Evolutionary conservation across 2,888 invertebrate genomes (phyloP).

Genomic region (Aphidius colemani): DNA sequence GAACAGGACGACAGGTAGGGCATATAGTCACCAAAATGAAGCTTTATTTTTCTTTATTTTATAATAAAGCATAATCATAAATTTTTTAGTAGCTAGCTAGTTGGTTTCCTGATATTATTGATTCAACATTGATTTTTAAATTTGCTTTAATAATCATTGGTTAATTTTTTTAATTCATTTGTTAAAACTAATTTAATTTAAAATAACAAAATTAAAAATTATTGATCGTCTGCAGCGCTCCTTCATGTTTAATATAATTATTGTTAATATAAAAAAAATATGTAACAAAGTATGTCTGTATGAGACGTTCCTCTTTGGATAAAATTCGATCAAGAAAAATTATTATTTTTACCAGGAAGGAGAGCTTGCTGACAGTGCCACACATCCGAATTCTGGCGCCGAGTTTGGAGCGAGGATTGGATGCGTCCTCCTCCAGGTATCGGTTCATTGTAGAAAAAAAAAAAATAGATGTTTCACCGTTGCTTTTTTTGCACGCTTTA

Average conservation of each 20-base stretch:
- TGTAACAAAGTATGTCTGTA: neutral
- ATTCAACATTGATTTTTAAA: neutral
- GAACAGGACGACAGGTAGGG: slow-evolving; percentile 44
- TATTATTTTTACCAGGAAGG: slow-evolving; percentile 59
- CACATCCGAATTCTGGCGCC: slow-evolving; percentile 83
- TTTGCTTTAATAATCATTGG: neutral
- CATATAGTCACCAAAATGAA: neutral
- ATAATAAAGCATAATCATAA: no score
- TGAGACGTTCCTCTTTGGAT: neutral
- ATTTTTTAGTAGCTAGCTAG: neutral
- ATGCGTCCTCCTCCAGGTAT: slow-evolving; percentile 62
- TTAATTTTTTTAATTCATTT: neutral
- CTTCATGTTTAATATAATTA: slow-evolving; percentile 20
- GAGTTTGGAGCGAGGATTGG: slow-evolving; percentile 80
- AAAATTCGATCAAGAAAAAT: slow-evolving; percentile 34
- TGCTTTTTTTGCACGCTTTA: slow-evolving; percentile 17
- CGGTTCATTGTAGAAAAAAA: slow-evolving; percentile 24
- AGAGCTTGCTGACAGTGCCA: slow-evolving; percentile 77
- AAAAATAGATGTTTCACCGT: slow-evolving; percentile 1
- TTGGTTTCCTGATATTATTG: slow-evolving; percentile 9
- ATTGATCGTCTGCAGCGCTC: slow-evolving; percentile 33
- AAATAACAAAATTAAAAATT: neutral
- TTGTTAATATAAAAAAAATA: neutral
- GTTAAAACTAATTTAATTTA: neutral
- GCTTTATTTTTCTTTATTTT: no score